Conservation (phyloP, 2,113 vertebrate genomes). For the Origma solitaria region DNA sequence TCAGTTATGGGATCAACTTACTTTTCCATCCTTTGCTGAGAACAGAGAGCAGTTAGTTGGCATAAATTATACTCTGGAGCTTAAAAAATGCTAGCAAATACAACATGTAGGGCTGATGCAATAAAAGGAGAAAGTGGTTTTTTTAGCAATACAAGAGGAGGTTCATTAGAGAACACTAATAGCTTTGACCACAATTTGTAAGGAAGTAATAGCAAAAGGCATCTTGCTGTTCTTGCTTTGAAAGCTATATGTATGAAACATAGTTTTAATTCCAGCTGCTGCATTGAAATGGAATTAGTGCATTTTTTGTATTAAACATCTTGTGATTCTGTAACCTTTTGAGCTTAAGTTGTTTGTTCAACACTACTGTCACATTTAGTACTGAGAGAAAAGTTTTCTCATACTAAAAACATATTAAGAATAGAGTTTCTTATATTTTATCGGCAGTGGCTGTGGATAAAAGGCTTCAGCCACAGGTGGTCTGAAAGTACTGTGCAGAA, state of each 20-base stretch:
- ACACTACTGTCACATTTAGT: background rate
- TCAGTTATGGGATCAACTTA: background rate
- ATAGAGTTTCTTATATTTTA: background rate
- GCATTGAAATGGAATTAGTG: background rate
- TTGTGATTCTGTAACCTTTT: background rate
- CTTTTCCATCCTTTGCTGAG: background rate
- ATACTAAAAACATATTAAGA: background rate
- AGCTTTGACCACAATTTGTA: background rate
- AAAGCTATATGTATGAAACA: background rate
- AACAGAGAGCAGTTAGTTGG: background rate
- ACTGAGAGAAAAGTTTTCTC: background rate
- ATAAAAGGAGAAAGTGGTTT: background rate
- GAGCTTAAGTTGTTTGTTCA: background rate
- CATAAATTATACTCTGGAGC: background rate
- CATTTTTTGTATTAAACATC: constrained; percentile 1
- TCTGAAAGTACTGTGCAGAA: background rate
- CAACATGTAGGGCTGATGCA: background rate
- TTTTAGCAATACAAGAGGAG: background rate
- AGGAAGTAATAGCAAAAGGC: background rate
- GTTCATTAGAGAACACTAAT: background rate
- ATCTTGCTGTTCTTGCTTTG: constrained; percentile 4
- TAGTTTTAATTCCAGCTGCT: background rate
- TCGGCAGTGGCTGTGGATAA: background rate
- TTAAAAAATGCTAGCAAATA: background rate
- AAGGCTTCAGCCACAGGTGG: background rate